A percentile compares a stretch with the other conserved stretches of the same genome.
phyloP scores from a whole-genome alignment of 2,888 invertebrate genomes.

The Drosophila atroscutellata region DNA sequence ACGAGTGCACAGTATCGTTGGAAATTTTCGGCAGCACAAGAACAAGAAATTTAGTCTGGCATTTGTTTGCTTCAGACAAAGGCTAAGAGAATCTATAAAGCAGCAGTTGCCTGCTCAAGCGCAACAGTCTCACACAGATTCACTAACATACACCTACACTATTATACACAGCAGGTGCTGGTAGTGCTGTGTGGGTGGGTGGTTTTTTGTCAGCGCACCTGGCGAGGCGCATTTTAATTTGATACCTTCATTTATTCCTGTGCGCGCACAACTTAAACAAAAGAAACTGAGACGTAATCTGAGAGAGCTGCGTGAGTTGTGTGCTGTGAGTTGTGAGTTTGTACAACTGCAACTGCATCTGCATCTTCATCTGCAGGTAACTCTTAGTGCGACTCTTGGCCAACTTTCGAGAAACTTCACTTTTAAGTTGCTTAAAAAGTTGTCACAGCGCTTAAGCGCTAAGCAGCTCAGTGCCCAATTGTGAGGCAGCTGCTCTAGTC shows the following conservation, averaged over 20 bases:
- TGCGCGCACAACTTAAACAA: conserved; percentile 73
- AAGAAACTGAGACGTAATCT: conserved; percentile 62
- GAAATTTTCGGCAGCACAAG: conserved; percentile 28
- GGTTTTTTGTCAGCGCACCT: conserved; percentile 47
- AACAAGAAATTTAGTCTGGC: conserved; percentile 31
- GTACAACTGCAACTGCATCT: conserved; percentile 18
- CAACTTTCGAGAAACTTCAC: conserved; percentile 61
- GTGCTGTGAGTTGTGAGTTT: conserved; percentile 33
- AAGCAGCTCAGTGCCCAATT: conserved; percentile 68
- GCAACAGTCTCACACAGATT: conserved; percentile 56
- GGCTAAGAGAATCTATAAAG: conserved; percentile 54
- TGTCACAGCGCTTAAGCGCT: conserved; percentile 78
- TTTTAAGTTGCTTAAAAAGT: conserved; percentile 79
- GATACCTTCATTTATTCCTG: conserved; percentile 73
- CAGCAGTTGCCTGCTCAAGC: conserved; percentile 62
- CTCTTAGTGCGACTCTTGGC: conserved; percentile 39
- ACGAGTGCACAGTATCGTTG: conserved; percentile 46
- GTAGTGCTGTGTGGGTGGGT: conserved; percentile 7
- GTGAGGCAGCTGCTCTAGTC: conserved; percentile 33
- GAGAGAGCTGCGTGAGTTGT: conserved; percentile 24
- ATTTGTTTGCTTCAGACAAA: conserved; percentile 64
- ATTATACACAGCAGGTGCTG: neutral
- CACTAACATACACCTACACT: conserved; percentile 9
- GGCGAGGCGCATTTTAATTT: conserved; percentile 74
- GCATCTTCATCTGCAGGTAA: conserved; percentile 52